These are phyloP conservation scores for Parapsyche elsis DNA, from an alignment of 1,140 invertebrate genomes.

Conservation along the genomic window DNA sequence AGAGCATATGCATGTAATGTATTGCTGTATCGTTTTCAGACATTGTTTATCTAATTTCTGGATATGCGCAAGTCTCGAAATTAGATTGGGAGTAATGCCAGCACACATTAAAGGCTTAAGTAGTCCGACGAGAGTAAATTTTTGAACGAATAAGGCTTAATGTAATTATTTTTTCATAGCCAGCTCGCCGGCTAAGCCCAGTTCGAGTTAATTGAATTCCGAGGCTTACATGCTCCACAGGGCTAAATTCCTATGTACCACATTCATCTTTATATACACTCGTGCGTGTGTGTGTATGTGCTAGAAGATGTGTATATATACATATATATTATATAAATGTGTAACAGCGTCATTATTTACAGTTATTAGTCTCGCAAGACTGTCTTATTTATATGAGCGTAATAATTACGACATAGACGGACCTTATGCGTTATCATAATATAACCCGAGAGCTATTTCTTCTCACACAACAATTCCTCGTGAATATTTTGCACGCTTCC, in stretches of 20 bases:
- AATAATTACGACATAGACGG: constrained; percentile 18
- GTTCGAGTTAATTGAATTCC: constrained; percentile 51
- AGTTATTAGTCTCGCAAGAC: constrained; percentile 28
- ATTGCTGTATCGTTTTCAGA: background rate
- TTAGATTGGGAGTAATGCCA: constrained; percentile 14
- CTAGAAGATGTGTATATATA: background rate
- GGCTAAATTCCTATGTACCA: constrained; percentile 30
- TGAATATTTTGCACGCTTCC: constrained; percentile 18
- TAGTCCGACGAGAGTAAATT: constrained; percentile 37
- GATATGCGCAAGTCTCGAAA: background rate
- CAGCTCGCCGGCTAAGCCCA: constrained; percentile 35
- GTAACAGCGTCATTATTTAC: constrained; percentile 13
- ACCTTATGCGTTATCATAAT: background rate
- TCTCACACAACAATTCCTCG: constrained; percentile 16
- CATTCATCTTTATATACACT: background rate
- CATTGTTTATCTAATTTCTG: background rate
- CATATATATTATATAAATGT: background rate
- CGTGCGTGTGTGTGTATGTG: background rate
- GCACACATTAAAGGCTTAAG: constrained; percentile 37
- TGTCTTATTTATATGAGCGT: background rate
- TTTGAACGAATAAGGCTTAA: constrained; percentile 36
- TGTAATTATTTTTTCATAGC: constrained; percentile 40
- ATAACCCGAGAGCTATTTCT: background rate
- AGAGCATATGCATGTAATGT: background rate
- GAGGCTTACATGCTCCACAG: constrained; percentile 45